A percentile compares a stretch with the other conserved stretches of the same genome.
These are phyloP conservation scores for Caranx melampygus DNA, from an alignment of 2,113 vertebrate genomes.

Conservation along the genomic window DNA sequence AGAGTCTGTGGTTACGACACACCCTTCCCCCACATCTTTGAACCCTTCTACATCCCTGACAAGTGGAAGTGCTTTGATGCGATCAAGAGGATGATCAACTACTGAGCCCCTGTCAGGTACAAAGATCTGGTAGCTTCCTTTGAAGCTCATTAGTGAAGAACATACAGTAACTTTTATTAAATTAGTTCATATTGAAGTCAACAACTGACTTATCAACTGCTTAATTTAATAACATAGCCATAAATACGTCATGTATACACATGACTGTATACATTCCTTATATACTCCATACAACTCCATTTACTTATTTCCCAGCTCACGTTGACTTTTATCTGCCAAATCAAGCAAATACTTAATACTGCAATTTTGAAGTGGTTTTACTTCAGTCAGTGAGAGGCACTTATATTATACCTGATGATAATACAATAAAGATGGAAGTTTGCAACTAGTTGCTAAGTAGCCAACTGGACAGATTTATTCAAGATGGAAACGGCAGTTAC, in stretches of 20 bases:
- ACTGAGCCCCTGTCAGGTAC: conserved; percentile 81
- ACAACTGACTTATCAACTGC: conserved; percentile 13
- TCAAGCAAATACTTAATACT: background rate
- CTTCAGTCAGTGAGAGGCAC: background rate
- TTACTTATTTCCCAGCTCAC: background rate
- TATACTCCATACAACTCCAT: no score
- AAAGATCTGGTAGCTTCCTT: background rate
- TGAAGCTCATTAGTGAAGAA: conserved; percentile 3
- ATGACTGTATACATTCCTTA: no score
- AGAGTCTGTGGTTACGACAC: conserved; percentile 98
- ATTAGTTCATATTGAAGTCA: conserved; percentile 19
- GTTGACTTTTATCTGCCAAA: background rate
- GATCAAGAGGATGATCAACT: conserved; percentile 96
- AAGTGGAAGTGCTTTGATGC: conserved; percentile 99
- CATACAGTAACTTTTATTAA: conserved; percentile 23
- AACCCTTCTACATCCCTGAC: conserved; percentile 99
- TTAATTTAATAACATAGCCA: conserved; percentile 32
- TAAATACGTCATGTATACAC: no score
- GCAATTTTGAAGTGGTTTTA: background rate
- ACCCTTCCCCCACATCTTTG: conserved; percentile 97
- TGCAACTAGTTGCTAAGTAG: background rate
- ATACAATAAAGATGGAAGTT: background rate
- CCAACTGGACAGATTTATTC: conserved; percentile 2
- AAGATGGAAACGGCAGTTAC: conserved; percentile 4
- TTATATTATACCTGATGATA: background rate